Base-by-base conservation (phyloP, 2,797 vertebrate genomes). In the Cryptoblepharus egeriae region DNA sequence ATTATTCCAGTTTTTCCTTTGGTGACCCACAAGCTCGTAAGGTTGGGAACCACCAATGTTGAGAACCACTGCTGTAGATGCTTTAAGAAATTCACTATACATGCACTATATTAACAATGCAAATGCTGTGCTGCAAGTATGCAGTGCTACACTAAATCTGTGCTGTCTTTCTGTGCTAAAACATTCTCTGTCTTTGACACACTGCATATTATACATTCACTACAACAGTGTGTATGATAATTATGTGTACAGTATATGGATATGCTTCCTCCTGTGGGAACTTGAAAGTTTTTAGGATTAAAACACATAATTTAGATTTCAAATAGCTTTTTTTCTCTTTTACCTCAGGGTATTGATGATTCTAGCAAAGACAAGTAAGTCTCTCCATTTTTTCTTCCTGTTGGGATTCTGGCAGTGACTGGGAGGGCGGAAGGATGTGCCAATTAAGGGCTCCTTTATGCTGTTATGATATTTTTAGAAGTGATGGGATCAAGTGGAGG, bases 361-460 rank as follows among this genome's bases (percentile, higher is more conserved):
- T 95, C 96, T 92, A 98, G 96, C 94, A 99, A 99, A 96, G 98
- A 99, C 96, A 98, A 98, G 98, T 99, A 90, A 97, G 98, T 95
- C 32, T 52, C 72, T 69, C 30, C 42, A 37, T 26, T 20, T 60
- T 15, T 9, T 2, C 18, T 37, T 3, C 2, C 32, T 37, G 1
- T 79, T 79, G 61, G 37, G 8, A 30, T 63, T 45, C 57, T 64
- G 28, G 42, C 37, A 63, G 37, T 9, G 30, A 5, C 28, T 11
- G 72, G 30, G n/a, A 3, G 26, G 15, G 64, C 3, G 4, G 20
- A 32, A 57, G 55, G 26, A 35, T 4, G 32, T 35, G 26, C 57
- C 37, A 35, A 28, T 2, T 35, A 24, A 42, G 58, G 49, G 57
- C 30, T 16, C 4, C 30, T 76, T 60, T 30, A 8, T 37, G 61